phyloP scores from a whole-genome alignment of 1,140 invertebrate species.

The Drosophila virilis region DNA sequence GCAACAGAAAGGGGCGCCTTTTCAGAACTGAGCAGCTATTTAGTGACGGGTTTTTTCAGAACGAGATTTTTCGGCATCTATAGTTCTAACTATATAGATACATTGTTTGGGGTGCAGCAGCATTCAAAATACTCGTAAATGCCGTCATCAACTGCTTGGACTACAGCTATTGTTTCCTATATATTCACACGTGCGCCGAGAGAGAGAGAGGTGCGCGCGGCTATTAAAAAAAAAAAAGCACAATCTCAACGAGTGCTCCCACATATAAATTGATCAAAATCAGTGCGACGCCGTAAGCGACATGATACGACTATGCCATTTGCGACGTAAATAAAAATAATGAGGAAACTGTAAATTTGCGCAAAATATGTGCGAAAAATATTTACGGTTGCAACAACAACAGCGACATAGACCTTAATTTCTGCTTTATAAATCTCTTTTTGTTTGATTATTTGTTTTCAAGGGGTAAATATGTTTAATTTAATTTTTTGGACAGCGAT shows the following conservation, averaged over 20 bases:
- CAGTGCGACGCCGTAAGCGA: slow-evolving; percentile 47
- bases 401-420: not conserved
- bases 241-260: slow-evolving; percentile 33
- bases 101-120: slow-evolving; percentile 23
- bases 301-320: slow-evolving; percentile 33
- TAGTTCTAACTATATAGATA: slow-evolving; percentile 25
- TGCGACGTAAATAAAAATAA: slow-evolving; percentile 57
- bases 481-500: slow-evolving; percentile 18
- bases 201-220: slow-evolving; percentile 4
- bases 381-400: slow-evolving; percentile 32
- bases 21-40: slow-evolving; percentile 31
- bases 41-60: slow-evolving; percentile 28
- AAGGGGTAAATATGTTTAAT: slow-evolving; percentile 12
- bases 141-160: slow-evolving; percentile 34
- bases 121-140: slow-evolving; percentile 13
- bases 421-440: slow-evolving; percentile 9
- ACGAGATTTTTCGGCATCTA: slow-evolving; percentile 27
- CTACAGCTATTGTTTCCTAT: slow-evolving; percentile 44
- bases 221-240: slow-evolving; percentile 36
- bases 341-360: slow-evolving; percentile 76
- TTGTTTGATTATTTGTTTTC: slow-evolving; percentile 6
- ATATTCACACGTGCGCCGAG: slow-evolving; percentile 42
- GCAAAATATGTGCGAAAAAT: slow-evolving; percentile 65
- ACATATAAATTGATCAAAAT: slow-evolving; percentile 65
- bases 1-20: slow-evolving; percentile 17